Percentiles rank a stretch among this genome's conserved stretches.
phyloP scores from a whole-genome alignment of 2,888 invertebrate genomes.

The Dicyrtoma fusca region DNA sequence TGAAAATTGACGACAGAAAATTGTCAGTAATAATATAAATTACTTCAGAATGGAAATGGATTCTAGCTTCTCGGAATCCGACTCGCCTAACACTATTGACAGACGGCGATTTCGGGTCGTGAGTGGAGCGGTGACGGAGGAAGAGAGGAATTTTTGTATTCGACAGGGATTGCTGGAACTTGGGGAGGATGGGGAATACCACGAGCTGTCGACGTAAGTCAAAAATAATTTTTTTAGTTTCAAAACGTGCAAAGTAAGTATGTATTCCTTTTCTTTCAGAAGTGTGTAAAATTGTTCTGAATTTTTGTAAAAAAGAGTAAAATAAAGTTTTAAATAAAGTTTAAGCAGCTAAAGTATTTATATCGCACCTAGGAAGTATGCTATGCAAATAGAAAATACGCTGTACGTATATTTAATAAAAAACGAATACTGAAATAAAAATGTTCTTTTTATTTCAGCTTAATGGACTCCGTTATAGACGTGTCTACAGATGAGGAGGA shows the following conservation, averaged over 20 bases:
- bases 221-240: neutral
- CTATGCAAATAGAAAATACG: no score
- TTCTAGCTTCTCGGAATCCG: neutral
- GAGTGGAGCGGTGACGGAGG: slow-evolving; percentile 36
- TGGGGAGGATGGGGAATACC: slow-evolving; percentile 41
- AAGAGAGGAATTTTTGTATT: slow-evolving; percentile 41
- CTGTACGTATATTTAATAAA: neutral
- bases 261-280: no score
- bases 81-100: slow-evolving; percentile 15
- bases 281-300: no score
- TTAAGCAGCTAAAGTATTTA: neutral
- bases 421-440: neutral
- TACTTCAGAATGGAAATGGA: neutral
- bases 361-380: no score
- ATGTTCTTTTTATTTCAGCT: neutral
- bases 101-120: slow-evolving; percentile 30
- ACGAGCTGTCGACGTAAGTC: slow-evolving; percentile 50
- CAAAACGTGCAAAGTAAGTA: no score
- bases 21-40: no score
- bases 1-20: no score
- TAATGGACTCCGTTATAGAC: slow-evolving; percentile 22
- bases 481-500: slow-evolving; percentile 25
- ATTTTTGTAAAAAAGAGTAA: no score
- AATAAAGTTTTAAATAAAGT: neutral
- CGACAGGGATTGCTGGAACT: slow-evolving; percentile 38